A percentile compares a stretch with the other conserved stretches of the same genome.
Evolutionary conservation across 2,797 vertebrate species (phyloP).

Genomic region (Avahi laniger): DNA sequence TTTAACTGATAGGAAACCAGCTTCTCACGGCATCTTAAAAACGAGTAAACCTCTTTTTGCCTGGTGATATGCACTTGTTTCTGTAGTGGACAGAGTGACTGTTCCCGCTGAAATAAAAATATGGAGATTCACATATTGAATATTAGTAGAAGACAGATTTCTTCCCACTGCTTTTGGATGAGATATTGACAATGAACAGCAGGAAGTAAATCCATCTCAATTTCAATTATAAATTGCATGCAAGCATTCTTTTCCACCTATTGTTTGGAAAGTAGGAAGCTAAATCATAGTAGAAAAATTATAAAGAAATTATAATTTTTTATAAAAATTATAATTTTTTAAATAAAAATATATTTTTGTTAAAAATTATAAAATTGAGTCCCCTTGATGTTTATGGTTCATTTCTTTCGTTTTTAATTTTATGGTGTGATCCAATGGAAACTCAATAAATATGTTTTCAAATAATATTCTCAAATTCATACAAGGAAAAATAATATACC

Average conservation of each 20-base stretch:
- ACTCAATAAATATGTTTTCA: background rate
- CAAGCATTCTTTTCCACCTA: background rate
- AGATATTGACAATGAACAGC: conserved; percentile 56
- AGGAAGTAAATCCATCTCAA: conserved; percentile 53
- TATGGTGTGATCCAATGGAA: background rate
- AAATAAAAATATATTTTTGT: too few species aligned
- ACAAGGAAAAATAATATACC: background rate
- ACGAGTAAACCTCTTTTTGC: conserved; percentile 45
- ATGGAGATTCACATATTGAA: conserved; percentile 63
- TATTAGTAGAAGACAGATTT: conserved; percentile 72
- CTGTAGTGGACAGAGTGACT: conserved; percentile 46
- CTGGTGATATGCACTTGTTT: conserved; percentile 71
- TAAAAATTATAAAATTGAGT: background rate
- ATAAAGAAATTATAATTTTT: too few species aligned
- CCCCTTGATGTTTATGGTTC: background rate
- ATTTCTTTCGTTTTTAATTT: background rate
- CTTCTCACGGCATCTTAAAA: conserved; percentile 67
- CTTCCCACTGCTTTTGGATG: conserved; percentile 64
- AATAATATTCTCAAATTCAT: background rate
- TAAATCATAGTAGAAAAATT: background rate
- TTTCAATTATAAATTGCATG: conserved; percentile 54
- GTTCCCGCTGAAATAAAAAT: conserved; percentile 64
- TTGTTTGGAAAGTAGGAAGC: conserved; percentile 8
- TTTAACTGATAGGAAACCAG: conserved; percentile 64
- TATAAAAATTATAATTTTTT: background rate